Percentiles rank a stretch among this genome's conserved stretches.
Conservation (phyloP, 1,140 invertebrate species). For the Globodera rostochiensis region DNA sequence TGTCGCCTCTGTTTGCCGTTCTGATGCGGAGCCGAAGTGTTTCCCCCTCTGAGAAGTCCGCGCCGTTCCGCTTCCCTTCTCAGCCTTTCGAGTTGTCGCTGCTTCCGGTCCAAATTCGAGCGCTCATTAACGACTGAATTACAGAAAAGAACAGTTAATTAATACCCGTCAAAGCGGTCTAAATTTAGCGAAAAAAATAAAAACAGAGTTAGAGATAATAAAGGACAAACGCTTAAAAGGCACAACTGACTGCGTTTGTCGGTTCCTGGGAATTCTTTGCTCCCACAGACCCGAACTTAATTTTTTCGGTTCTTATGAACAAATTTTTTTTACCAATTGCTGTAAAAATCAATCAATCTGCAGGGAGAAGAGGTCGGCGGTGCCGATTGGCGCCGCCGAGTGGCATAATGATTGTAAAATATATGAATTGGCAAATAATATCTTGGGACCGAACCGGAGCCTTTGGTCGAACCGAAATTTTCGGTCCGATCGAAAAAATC, state of each 20-base stretch:
- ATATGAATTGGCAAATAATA: no score
- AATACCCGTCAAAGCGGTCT: neutral
- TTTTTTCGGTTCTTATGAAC: no score
- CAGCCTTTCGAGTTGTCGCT: slow-evolving; percentile 36
- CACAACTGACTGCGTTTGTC: neutral
- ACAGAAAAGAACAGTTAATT: neutral
- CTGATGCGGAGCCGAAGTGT: neutral
- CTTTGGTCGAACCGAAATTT: no score
- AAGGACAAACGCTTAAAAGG: neutral
- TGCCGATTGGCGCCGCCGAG: no score
- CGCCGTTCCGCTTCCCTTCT: slow-evolving; percentile 33
- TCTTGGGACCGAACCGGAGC: no score
- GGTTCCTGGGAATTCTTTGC: no score
- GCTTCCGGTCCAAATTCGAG: slow-evolving; percentile 32
- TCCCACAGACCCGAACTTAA: no score
- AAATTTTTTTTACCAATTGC: no score
- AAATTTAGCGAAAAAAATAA: neutral
- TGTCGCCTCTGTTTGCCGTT: neutral
- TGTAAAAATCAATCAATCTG: neutral
- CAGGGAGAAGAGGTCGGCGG: neutral
- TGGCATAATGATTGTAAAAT: no score
- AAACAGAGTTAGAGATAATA: neutral
- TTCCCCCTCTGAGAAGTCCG: slow-evolving; percentile 3
- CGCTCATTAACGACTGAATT: slow-evolving; percentile 30
- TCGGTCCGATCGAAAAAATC: no score